Evolutionary conservation across 2,113 vertebrate genomes (phyloP), one percentile per base, ranked within the genome.

Genomic region (Columba janthina): DNA sequence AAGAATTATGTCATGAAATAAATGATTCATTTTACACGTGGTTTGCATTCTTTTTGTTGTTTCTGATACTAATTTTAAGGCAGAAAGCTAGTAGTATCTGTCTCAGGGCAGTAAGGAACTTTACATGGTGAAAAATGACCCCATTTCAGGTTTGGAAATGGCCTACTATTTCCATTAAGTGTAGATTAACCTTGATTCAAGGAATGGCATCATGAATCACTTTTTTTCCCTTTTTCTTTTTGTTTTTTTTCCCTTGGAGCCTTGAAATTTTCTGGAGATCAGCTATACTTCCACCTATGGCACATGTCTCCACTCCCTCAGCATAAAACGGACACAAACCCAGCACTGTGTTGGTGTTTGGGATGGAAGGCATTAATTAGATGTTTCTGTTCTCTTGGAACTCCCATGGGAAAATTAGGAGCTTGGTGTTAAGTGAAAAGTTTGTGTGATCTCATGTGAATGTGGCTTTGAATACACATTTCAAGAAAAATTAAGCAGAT

Each of bases 21-120:
- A 80, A 83, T 90, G 2, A 62, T 46, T 79, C 71, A 70, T 93
- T 89, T 91, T 85, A 48, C 32, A 80, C 14, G 20, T 72, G 44
- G 16, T 28, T 85, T 74, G 24, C 19, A 4, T 25, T 10, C n/a
- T 17, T 7, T 20, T 82, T 79, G 7, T 67, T 38, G 29, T 10
- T n/a, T 80, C 17, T 88, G 38, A 40, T 93, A 7, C 32, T 38
- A 29, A 88, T 88, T 69, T 20, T 67, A 15, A 24, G 29, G 24
- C 17, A 67, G 34, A 76, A 88, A 82, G 5, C 3, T 71, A 0
- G 0, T 13, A 24, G 12, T 36, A 51, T 32, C 8, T 69, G 6
- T 15, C 31, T 86, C 1, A 0, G 6, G 17, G 12, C 15, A 64
- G 38, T 11, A 36, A 50, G 57, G 51, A 70, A 15, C 22, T 89